Conservation (phyloP, 2,113 vertebrate species). For the Ovibos moschatus region DNA sequence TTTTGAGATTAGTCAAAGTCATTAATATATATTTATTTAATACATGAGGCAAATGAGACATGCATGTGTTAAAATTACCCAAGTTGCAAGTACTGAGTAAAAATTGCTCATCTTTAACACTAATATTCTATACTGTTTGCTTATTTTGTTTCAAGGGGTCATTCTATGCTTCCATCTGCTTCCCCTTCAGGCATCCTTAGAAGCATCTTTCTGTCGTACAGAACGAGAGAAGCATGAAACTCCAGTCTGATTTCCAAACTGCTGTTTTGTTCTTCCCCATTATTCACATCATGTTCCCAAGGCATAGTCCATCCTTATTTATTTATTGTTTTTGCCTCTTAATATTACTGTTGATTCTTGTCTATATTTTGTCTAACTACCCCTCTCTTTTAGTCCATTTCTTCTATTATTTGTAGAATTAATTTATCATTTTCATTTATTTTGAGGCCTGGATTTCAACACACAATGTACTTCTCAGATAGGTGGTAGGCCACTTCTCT, state of each 20-base stretch:
- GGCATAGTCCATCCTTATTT: not conserved
- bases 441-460: not conserved
- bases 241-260: not conserved
- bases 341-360: not conserved
- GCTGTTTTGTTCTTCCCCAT: not conserved
- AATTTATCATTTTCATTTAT: not conserved
- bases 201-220: not conserved
- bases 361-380: accelerated
- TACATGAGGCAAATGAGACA: not conserved
- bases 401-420: not conserved
- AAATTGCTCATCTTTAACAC: not conserved
- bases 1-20: not conserved
- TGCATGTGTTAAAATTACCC: not conserved
- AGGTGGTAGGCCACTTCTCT: not conserved
- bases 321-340: not conserved
- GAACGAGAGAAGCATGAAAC: not conserved
- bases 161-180: not conserved
- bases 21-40: not conserved
- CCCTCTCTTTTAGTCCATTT: not conserved
- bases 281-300: not conserved
- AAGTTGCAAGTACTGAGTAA: not conserved
- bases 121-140: not conserved
- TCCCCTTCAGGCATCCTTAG: not conserved
- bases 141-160: not conserved
- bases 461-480: not conserved